Conservation (phyloP, 2,797 vertebrate genomes). For the Oryzias dopingdopingensis region DNA sequence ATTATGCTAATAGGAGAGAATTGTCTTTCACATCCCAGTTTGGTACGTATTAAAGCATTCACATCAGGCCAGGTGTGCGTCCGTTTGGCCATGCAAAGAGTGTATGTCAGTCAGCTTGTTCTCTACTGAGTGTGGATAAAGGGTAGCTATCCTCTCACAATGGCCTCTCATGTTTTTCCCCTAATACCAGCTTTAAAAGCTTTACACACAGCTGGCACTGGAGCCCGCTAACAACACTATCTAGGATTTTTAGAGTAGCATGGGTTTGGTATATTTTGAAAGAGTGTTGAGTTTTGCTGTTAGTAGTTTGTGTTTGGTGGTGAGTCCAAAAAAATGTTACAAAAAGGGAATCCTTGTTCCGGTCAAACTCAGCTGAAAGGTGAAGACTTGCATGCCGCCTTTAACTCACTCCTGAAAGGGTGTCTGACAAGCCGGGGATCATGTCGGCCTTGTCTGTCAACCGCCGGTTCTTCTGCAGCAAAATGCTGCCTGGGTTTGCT, state of each 20-base stretch:
- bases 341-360: conserved; percentile 43
- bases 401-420: conserved; percentile 69
- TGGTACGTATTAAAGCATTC: conserved; percentile 72
- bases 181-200: conserved; percentile 43
- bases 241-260: conserved; percentile 47
- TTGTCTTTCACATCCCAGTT: conserved; percentile 67
- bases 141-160: conserved; percentile 53
- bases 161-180: conserved; percentile 50
- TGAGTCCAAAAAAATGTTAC: conserved; percentile 42
- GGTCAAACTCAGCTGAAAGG: conserved; percentile 43
- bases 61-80: conserved; percentile 75
- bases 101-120: conserved; percentile 40
- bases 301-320: conserved; percentile 46
- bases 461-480: conserved; percentile 36
- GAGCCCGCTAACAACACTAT: conserved; percentile 58
- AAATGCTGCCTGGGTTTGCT: conserved; percentile 41
- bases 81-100: conserved; percentile 74
- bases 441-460: conserved; percentile 43
- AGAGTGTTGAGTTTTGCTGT: conserved; percentile 41
- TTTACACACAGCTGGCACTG: conserved; percentile 45
- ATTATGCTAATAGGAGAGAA: conserved; percentile 67
- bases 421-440: conserved; percentile 67
- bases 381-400: conserved; percentile 67
- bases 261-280: conserved; percentile 41
- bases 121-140: conserved; percentile 56